Base-by-base conservation (phyloP, 2,113 vertebrate species). In the Rhinogobius similis region DNA sequence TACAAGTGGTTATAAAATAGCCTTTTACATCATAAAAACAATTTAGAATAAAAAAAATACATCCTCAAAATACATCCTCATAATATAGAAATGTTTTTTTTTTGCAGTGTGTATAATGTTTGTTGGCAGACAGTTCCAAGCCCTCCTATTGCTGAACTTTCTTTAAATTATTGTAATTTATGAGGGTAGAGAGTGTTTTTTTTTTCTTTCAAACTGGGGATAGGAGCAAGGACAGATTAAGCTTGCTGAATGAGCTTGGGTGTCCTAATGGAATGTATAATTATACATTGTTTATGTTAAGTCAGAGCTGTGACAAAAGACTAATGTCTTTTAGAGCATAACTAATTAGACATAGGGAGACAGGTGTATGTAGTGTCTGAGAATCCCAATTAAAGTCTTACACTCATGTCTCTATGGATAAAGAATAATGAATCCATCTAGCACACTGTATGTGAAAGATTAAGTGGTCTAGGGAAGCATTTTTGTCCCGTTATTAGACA, bases 341-440 rank as follows among this genome's bases (percentile, higher is more conserved):
- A 79, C 56, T 12, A n/a, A 58, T 74, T 67, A 84, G 91, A 91
- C 67, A 36, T 56, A 50, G 65, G 48, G 23, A 55, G 56, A 86
- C 87, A 90, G 88, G 82, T 91, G 89, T 78, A 38, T 14, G 43
- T 32, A 52, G 46, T 10, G 27, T 88, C 73, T 72, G 72, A 68
- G 76, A 78, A 76, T 78, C 76, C 66, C 11, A 77, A 70, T 86
- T 62, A 81, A 81, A 73, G 16, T 21, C 52, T 12, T 24, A 10
- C 23, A 52, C 46, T n/a, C 20, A 39, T n/a, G 36, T 66, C 77
- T 62, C 67, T 80, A 67, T 43, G 55, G 32, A 75, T 39, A 32
- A 70, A 78, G 48, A n/a, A 8, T 41, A 7, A 56, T 64, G 72
- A 62, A 65, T 52, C 65, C 27, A 62, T 20, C 53, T 58, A 65